phyloP scores from a whole-genome alignment of 1,140 invertebrate genomes.

The Drosophila pallidifrons region DNA sequence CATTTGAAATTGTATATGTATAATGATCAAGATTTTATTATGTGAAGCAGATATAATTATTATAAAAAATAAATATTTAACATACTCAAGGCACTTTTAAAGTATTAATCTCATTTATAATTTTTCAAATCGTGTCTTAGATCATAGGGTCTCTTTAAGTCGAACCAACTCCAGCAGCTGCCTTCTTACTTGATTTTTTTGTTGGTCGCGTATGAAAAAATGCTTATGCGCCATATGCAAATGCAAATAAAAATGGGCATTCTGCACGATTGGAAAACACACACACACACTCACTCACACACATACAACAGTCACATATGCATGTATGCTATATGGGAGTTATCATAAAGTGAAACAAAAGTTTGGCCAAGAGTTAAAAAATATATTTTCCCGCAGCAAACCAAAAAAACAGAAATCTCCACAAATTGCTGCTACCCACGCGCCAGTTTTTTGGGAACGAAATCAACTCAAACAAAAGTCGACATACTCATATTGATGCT shows the following conservation, averaged over 20 bases:
- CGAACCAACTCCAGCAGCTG: neutral
- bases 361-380: slow-evolving; percentile 61
- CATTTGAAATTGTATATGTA: too few relatives aligned
- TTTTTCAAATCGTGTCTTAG: neutral
- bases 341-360: slow-evolving; percentile 68
- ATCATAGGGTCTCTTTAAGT: neutral
- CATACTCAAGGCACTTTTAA: too few relatives aligned
- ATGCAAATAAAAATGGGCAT: slow-evolving; percentile 76
- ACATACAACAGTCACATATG: slow-evolving; percentile 18
- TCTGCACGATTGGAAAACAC: slow-evolving; percentile 73
- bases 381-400: slow-evolving; percentile 24
- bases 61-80: too few relatives aligned
- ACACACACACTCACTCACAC: slow-evolving; percentile 35
- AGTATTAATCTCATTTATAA: too few relatives aligned
- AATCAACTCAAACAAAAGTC: slow-evolving; percentile 56
- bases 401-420: slow-evolving; percentile 40
- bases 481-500: slow-evolving; percentile 51
- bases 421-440: slow-evolving; percentile 60
- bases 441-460: slow-evolving; percentile 24
- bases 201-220: slow-evolving; percentile 63
- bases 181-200: slow-evolving; percentile 11
- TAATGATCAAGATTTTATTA: too few relatives aligned
- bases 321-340: slow-evolving; percentile 26
- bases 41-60: too few relatives aligned
- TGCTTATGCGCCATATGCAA: slow-evolving; percentile 79